Percentiles rank a stretch among this genome's conserved stretches.
Conservation (phyloP, 2,888 invertebrate genomes). For the Oxyscelio sp. region DNA sequence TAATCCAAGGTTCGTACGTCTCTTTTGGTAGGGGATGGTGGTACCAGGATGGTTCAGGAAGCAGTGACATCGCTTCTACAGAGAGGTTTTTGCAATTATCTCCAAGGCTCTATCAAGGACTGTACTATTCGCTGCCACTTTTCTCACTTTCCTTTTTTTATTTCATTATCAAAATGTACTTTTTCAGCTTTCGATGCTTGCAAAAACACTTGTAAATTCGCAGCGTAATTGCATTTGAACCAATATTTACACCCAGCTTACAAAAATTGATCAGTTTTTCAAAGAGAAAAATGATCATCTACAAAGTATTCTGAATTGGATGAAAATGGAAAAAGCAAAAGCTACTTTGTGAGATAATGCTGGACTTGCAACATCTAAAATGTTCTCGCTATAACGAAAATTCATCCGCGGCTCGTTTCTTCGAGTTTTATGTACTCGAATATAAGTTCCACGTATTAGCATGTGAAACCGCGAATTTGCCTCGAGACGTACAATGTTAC, state of each 20-base stretch:
- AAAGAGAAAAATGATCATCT: not conserved
- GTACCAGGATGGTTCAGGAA: constrained; percentile 78
- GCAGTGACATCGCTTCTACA: constrained; percentile 57
- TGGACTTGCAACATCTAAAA: constrained; percentile 13
- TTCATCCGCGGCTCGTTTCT: constrained; percentile 38
- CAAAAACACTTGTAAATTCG: not conserved
- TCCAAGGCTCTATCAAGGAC: constrained; percentile 31
- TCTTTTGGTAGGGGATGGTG: constrained; percentile 76
- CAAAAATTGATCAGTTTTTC: too few species aligned
- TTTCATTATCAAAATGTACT: constrained; percentile 55
- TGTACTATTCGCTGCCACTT: constrained; percentile 12
- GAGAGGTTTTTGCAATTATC: constrained; percentile 67
- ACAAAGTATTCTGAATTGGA: not conserved
- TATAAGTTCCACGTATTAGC: constrained; percentile 56
- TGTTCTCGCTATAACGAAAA: not conserved
- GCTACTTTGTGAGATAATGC: not conserved
- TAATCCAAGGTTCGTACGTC: constrained; percentile 85
- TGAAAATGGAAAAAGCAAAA: constrained; percentile 1
- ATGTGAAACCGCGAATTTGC: constrained; percentile 70
- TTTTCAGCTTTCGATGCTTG: constrained; percentile 21
- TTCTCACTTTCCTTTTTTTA: constrained; percentile 29
- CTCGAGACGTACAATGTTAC: constrained; percentile 74
- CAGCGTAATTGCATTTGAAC: constrained; percentile 5
- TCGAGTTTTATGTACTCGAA: constrained; percentile 35
- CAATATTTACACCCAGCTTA: too few species aligned